Evolutionary conservation across 2,113 vertebrate species (phyloP).

Genomic region (Prunella fulvescens): DNA sequence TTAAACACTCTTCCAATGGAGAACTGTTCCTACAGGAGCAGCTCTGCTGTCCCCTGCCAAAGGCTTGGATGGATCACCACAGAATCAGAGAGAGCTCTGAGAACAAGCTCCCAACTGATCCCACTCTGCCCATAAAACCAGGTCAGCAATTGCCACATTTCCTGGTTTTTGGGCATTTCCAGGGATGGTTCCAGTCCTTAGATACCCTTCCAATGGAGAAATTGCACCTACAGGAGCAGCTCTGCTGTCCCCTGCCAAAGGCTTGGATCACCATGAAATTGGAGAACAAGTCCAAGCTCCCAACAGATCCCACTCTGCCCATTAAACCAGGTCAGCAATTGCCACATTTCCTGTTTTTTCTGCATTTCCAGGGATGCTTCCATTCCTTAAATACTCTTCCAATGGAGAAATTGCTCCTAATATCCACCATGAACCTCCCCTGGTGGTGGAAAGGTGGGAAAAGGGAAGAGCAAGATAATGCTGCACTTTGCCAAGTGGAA

Average conservation of each 20-base stretch:
- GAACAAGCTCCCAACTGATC: neutral
- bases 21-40: neutral
- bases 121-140: neutral
- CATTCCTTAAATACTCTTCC: no score
- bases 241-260: no score
- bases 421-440: neutral
- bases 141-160: neutral
- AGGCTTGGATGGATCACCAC: neutral
- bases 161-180: neutral
- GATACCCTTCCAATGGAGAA: no score
- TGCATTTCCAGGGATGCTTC: no score
- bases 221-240: no score
- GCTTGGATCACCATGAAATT: no score
- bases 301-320: no score
- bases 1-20: neutral
- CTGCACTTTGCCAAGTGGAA: accelerated
- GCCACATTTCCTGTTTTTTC: neutral
- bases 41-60: no score
- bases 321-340: neutral
- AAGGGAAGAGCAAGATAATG: neutral
- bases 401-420: neutral
- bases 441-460: accelerated
- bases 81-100: no score
- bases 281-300: no score
- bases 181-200: no score